These are phyloP conservation scores for Harpalus rufipes DNA, from an alignment of 2,888 invertebrate species.

Conservation along the genomic window DNA sequence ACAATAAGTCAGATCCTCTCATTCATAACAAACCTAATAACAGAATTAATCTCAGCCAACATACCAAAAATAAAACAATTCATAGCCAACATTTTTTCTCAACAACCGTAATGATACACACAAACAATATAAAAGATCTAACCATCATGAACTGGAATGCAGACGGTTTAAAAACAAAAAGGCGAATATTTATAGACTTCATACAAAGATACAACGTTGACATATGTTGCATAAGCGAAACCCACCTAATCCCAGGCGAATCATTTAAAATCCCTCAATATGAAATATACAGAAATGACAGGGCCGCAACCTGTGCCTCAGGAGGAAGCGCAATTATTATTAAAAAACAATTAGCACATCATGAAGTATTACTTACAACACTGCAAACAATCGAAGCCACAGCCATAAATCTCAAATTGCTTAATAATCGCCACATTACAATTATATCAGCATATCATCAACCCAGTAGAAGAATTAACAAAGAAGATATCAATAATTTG, in stretches of 20 bases:
- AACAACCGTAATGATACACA: too few species aligned
- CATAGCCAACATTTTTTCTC: too few species aligned
- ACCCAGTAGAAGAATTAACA: not conserved
- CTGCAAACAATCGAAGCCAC: too few species aligned
- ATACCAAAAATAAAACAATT: too few species aligned
- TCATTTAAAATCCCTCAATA: conserved; percentile 17
- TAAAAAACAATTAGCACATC: conserved; percentile 2
- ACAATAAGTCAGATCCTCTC: too few species aligned
- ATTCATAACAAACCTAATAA: too few species aligned
- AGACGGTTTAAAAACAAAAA: conserved; percentile 8
- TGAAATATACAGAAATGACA: conserved; percentile 13
- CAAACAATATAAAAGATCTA: too few species aligned
- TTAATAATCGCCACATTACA: too few species aligned
- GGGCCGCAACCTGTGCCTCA: conserved; percentile 10
- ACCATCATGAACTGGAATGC: too few species aligned
- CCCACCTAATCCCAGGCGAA: conserved; percentile 11
- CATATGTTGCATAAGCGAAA: conserved; percentile 31
- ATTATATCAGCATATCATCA: too few species aligned
- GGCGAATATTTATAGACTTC: conserved; percentile 16
- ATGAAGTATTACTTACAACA: not conserved
- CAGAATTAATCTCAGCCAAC: too few species aligned
- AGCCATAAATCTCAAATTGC: too few species aligned
- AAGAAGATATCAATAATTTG: not conserved
- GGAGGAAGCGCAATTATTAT: conserved; percentile 14
- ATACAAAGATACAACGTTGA: conserved; percentile 34